Conservation (phyloP, 2,888 invertebrate species). For the Perithous albicinctus region DNA sequence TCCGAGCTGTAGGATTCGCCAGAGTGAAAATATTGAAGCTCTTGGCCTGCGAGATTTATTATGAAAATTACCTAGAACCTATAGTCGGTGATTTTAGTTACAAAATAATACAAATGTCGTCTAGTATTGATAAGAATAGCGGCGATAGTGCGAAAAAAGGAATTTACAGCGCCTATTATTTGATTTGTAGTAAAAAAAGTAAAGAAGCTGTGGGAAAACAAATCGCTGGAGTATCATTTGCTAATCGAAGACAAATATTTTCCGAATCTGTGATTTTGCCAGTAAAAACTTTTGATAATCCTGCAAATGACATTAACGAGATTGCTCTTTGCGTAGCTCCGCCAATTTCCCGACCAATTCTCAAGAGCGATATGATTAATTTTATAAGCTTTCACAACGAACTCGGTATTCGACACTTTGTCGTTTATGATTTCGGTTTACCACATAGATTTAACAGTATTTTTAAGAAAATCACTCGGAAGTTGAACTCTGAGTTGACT, state of each 20-base stretch:
- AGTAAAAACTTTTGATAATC: slow-evolving; percentile 70
- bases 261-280: slow-evolving; percentile 73
- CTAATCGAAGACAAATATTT: slow-evolving; percentile 6
- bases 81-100: slow-evolving; percentile 85
- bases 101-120: slow-evolving; percentile 65
- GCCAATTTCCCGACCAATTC: slow-evolving; percentile 83
- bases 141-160: neutral
- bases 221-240: slow-evolving; percentile 35
- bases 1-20: slow-evolving; percentile 88
- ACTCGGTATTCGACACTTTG: slow-evolving; percentile 88
- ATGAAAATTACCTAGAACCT: slow-evolving; percentile 87
- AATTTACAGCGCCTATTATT: slow-evolving; percentile 85
- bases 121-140: neutral
- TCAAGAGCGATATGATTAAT: slow-evolving; percentile 87
- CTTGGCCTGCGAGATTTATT: slow-evolving; percentile 89
- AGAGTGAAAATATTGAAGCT: slow-evolving; percentile 85
- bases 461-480: slow-evolving; percentile 82
- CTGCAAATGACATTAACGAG: slow-evolving; percentile 84
- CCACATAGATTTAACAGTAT: slow-evolving; percentile 84
- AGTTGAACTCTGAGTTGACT: slow-evolving; percentile 80
- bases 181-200: slow-evolving; percentile 78
- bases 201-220: neutral
- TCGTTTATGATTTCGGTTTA: slow-evolving; percentile 88
- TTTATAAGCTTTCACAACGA: slow-evolving; percentile 89
- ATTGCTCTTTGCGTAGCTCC: slow-evolving; percentile 88